These are phyloP conservation scores for Apotomis turbidana DNA, from an alignment of 2,888 invertebrate genomes.

Conservation along the genomic window DNA sequence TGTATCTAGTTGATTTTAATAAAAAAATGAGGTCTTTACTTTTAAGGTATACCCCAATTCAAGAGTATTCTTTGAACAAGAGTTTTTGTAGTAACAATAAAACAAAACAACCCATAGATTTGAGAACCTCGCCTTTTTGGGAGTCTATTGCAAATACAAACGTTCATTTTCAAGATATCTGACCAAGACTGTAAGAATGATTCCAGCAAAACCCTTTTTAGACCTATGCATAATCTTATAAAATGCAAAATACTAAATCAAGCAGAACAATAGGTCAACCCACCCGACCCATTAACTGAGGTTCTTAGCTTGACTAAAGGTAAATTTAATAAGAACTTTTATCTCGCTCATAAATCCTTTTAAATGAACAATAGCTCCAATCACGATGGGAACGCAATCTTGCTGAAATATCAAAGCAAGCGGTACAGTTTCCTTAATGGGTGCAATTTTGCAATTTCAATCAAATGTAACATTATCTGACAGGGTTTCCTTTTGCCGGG, in stretches of 20 bases:
- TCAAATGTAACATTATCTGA: conserved; percentile 61
- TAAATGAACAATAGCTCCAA: conserved; percentile 62
- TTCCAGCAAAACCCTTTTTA: neutral
- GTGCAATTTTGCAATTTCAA: conserved; percentile 67
- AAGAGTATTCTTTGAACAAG: too few species aligned
- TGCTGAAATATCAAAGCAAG: conserved; percentile 49
- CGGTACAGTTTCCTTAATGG: conserved; percentile 55
- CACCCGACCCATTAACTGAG: conserved; percentile 25
- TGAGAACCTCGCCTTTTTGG: too few species aligned
- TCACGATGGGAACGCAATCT: conserved; percentile 55
- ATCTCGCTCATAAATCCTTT: conserved; percentile 50
- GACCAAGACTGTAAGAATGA: neutral
- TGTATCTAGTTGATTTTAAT: too few species aligned
- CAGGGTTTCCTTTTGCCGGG: conserved; percentile 44
- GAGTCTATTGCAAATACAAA: too few species aligned
- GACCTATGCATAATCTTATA: neutral
- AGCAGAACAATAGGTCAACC: conserved; percentile 27
- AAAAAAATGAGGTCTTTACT: too few species aligned
- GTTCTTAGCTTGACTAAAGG: conserved; percentile 28
- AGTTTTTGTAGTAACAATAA: too few species aligned
- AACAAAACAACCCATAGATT: too few species aligned
- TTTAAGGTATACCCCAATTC: too few species aligned
- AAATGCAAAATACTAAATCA: conserved; percentile 16
- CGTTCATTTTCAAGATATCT: too few species aligned
- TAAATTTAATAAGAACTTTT: conserved; percentile 41